Percentiles rank a stretch among this genome's conserved stretches.
phyloP scores from a whole-genome alignment of 2,888 invertebrate genomes.

The Entomobrya proxima region DNA sequence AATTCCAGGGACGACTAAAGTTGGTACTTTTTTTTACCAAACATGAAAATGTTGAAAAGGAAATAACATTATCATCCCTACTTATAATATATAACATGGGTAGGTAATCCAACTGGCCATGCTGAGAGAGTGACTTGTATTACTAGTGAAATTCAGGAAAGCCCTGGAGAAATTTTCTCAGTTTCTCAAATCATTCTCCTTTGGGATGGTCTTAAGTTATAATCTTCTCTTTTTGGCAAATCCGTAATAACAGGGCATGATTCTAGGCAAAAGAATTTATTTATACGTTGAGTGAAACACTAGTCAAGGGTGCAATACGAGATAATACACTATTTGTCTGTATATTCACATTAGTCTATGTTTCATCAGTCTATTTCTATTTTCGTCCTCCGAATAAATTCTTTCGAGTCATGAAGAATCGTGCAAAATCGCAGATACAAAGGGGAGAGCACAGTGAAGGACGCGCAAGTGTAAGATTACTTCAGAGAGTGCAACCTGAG shows the following conservation, averaged over 20 bases:
- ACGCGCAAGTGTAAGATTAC: constrained; percentile 23
- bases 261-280: not conserved
- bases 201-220: constrained; percentile 39
- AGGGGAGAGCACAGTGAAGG: not conserved
- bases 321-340: not conserved
- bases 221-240: constrained; percentile 20
- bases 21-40: not conserved
- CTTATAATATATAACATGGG: too few relatives aligned
- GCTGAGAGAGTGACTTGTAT: not conserved
- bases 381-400: not conserved
- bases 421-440: not conserved
- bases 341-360: not conserved
- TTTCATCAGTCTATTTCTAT: not conserved
- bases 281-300: not conserved
- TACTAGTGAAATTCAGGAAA: constrained; percentile 30
- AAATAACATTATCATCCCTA: not conserved
- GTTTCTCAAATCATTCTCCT: constrained; percentile 27
- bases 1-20: too few relatives aligned
- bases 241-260: constrained; percentile 21
- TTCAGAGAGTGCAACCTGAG: constrained; percentile 5
- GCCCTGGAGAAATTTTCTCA: constrained; percentile 47
- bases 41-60: not conserved
- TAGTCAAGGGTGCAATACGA: not conserved
- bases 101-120: constrained; percentile 9
- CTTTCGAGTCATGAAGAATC: not conserved